phyloP scores from a whole-genome alignment of 2,888 invertebrate species.

The Mimachlamys varia region DNA sequence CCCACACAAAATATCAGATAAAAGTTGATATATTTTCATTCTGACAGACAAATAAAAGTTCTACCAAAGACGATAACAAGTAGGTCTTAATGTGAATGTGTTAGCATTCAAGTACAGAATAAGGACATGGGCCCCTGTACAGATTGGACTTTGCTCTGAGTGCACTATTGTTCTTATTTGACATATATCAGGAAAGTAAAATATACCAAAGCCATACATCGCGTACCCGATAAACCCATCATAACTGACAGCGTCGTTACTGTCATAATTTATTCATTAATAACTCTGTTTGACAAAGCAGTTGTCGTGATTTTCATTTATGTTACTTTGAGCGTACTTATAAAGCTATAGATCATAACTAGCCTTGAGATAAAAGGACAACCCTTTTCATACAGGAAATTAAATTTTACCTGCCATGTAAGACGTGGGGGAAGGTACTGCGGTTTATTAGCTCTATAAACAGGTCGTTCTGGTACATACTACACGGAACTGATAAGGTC shows the following conservation, averaged over 20 bases:
- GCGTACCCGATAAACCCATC: too few relatives aligned
- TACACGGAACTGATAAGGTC: background rate
- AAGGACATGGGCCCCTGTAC: background rate
- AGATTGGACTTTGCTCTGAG: background rate
- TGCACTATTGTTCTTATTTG: background rate
- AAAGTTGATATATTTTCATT: background rate
- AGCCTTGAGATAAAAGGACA: background rate
- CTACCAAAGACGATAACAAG: background rate
- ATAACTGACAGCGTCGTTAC: background rate
- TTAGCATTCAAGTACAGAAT: background rate
- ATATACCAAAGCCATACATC: too few relatives aligned
- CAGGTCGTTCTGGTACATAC: background rate
- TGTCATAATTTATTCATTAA: background rate
- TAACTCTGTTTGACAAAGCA: background rate
- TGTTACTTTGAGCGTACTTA: background rate
- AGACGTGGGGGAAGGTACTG: background rate
- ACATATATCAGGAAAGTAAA: too few relatives aligned
- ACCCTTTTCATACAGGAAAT: background rate
- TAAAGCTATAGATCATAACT: background rate
- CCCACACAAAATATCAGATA: background rate
- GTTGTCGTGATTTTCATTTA: background rate
- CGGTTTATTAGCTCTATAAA: background rate
- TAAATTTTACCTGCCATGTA: background rate
- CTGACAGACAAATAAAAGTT: background rate
- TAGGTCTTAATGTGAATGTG: background rate